Evolutionary conservation across 2,113 vertebrate species (phyloP), one percentile per base, ranked within the genome.

Genomic region (Prionailurus bengalensis): DNA sequence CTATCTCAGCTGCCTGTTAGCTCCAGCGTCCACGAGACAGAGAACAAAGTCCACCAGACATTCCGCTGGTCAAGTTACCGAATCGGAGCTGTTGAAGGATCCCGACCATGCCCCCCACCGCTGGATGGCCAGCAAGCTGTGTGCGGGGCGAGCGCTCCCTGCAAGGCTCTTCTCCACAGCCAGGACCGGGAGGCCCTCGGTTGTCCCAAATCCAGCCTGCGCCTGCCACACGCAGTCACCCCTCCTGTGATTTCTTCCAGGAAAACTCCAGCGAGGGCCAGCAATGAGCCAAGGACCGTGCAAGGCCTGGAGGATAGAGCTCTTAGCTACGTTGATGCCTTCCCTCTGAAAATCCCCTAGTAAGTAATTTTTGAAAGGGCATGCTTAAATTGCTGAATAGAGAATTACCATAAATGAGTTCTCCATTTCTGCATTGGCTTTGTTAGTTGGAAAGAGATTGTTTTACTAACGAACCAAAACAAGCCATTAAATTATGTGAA

Each of bases 261-360:
- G 70, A 17, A 78, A 21, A 63, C 48, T 45, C 61, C 33, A 1
- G 0, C 27, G 33, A 74, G 71, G 66, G 58, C 66, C 31, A 81
- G 23, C 61, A n/a, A 1, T 9, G 29, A 86, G n/a, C 83, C 48
- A 16, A 25, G 68, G 33, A 33, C 63, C 15, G 1, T 17, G 4
- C 33, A 23, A 19, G 27, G 45, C 58, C 12, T 12, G 42, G 42
- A 68, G 66, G 63, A 36, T 9, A 39, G 33, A 80, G 65, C 25
- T 83, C 39, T 91, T 73, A 61, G 51, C 76, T 55, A 58, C 48
- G 6, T 45, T 42, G 65, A 71, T 81, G 70, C 86, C 79, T 88
- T 66, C 42, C 48, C 94, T 61, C 31, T 82, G 55, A 74, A 95
- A 97, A 29, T 86, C 39, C 95, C 36, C 58, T 71, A 71, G 31